Percentiles rank a stretch among this genome's conserved stretches.
Evolutionary conservation across 1,140 invertebrate genomes (phyloP).

Genomic region (Drosophila yakuba): DNA sequence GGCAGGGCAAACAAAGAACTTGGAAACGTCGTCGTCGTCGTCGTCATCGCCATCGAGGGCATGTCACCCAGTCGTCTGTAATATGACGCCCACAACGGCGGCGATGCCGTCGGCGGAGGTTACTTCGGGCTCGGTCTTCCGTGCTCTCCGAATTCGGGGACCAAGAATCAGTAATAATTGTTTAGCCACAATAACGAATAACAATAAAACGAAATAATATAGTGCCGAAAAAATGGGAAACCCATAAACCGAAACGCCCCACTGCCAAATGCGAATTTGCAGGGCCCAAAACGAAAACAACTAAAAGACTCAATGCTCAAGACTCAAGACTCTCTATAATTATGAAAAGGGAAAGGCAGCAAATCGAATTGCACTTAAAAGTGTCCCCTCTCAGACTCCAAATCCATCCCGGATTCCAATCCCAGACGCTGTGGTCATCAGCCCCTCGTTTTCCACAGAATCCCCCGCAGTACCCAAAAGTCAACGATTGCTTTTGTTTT

Average conservation of each 20-base stretch:
- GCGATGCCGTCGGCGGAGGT: constrained; percentile 57
- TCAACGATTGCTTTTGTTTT: constrained; percentile 26
- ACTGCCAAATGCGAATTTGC: constrained; percentile 80
- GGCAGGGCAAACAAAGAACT: constrained; percentile 57
- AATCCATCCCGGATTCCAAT: constrained; percentile 12
- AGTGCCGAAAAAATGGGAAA: constrained; percentile 57
- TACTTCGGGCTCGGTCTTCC: constrained; percentile 48
- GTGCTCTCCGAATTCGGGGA: constrained; percentile 25
- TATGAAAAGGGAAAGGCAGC: constrained; percentile 76
- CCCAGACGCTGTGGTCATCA: constrained; percentile 67
- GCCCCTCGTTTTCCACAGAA: constrained; percentile 65
- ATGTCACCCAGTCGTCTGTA: constrained; percentile 62
- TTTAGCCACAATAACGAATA: constrained; percentile 76
- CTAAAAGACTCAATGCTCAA: constrained; percentile 33
- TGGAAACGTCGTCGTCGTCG: constrained; percentile 21
- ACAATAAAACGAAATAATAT: constrained; percentile 55
- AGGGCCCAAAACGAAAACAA: constrained; percentile 40
- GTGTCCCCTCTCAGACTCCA: constrained; percentile 24
- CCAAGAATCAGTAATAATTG: constrained; percentile 80
- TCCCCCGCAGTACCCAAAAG: constrained; percentile 53
- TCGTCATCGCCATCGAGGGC: constrained; percentile 51
- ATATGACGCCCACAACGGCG: constrained; percentile 55
- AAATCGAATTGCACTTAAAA: constrained; percentile 80
- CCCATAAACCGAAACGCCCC: constrained; percentile 70
- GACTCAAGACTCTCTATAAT: constrained; percentile 61